Conservation (phyloP, 1,140 invertebrate species). For the Formica exsecta region DNA sequence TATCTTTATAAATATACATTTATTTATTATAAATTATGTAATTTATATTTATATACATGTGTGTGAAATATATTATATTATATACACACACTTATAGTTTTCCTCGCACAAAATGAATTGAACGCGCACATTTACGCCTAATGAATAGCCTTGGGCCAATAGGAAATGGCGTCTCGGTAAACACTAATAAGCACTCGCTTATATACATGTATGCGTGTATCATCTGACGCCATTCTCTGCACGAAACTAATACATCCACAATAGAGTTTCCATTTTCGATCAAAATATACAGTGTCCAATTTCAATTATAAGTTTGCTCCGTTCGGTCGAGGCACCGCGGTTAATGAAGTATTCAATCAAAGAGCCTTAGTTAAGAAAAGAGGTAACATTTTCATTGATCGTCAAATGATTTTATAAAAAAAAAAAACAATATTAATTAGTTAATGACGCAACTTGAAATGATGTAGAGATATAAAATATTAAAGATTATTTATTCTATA, state of each 20-base stretch:
- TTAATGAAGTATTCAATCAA: slow-evolving; percentile 40
- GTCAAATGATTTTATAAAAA: not conserved
- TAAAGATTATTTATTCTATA: not conserved
- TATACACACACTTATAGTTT: not conserved
- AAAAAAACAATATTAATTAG: not conserved
- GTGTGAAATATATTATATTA: not conserved
- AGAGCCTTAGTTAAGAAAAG: not conserved
- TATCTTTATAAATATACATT: too few relatives aligned
- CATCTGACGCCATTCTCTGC: not conserved
- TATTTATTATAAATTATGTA: not conserved
- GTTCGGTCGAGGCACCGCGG: not conserved
- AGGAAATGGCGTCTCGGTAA: slow-evolving; percentile 71
- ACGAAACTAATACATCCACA: not conserved
- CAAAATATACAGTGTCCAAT: slow-evolving; percentile 42
- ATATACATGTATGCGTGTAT: slow-evolving; percentile 4
- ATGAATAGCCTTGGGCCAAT: slow-evolving; percentile 74
- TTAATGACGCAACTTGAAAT: not conserved
- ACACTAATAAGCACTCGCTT: slow-evolving; percentile 70
- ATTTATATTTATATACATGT: not conserved
- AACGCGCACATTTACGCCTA: slow-evolving; percentile 30
- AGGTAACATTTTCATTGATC: slow-evolving; percentile 3
- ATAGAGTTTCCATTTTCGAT: slow-evolving; percentile 50
- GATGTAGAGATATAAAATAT: not conserved
- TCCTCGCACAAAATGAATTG: not conserved
- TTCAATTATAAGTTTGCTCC: slow-evolving; percentile 32